Conservation (phyloP, 1,140 invertebrate genomes). For the Ctenoplectra terminalis region DNA sequence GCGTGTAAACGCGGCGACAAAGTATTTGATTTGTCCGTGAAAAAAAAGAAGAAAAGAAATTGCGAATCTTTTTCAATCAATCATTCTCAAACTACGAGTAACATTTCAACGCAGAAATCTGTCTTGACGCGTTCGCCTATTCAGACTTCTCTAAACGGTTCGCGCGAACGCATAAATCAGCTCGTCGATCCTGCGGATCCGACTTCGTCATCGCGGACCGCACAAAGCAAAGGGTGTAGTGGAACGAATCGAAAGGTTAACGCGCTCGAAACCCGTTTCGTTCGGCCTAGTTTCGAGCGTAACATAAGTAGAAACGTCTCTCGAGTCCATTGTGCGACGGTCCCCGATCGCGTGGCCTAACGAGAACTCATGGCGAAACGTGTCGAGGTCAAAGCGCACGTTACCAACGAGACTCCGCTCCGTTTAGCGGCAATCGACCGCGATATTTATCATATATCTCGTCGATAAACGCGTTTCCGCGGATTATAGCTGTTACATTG, state of each 20-base stretch:
- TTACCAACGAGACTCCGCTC: not conserved
- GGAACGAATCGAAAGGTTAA: slow-evolving; percentile 42
- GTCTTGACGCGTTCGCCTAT: not conserved
- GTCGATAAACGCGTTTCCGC: not conserved
- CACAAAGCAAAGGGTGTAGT: slow-evolving; percentile 24
- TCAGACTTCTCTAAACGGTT: not conserved
- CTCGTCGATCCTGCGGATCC: not conserved
- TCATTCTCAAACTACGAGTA: too few species aligned
- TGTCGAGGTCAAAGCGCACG: slow-evolving; percentile 22
- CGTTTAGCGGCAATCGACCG: not conserved
- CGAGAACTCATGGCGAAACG: slow-evolving; percentile 33
- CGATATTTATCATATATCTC: not conserved
- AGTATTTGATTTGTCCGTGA: too few species aligned
- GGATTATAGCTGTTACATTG: not conserved
- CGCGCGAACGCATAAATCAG: not conserved
- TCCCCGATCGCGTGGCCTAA: slow-evolving; percentile 27
- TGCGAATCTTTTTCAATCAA: too few species aligned
- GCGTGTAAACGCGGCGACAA: slow-evolving; percentile 4
- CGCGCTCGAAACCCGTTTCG: slow-evolving; percentile 44
- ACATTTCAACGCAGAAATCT: too few species aligned
- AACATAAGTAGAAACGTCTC: slow-evolving; percentile 7
- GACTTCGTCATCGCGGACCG: not conserved
- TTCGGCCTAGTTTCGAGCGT: slow-evolving; percentile 46
- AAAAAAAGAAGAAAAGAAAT: too few species aligned
- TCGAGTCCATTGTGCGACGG: slow-evolving; percentile 36